Evolutionary conservation across 2,888 invertebrate genomes (phyloP), one percentile per base, ranked within the genome.

Genomic region (Serrognathus titanus): DNA sequence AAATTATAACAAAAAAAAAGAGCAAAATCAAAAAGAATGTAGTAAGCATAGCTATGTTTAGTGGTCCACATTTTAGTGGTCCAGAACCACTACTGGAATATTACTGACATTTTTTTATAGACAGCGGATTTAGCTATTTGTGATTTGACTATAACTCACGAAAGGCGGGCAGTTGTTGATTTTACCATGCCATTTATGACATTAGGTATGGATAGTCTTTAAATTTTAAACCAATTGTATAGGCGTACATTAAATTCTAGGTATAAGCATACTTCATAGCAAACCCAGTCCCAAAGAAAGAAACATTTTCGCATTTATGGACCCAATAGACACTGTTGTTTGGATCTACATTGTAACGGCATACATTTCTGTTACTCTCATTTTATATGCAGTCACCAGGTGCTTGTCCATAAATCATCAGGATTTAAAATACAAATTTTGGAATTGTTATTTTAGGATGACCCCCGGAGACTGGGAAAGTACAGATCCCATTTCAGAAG

Each of bases 101-200:
- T n/a, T n/a, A n/a, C n/a, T n/a, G n/a, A n/a, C n/a, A 16, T 11
- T 43, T 43, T 13, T 43, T 16, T 16, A 12, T 51, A 96, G 95
- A 90, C 88, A 82, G 95, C 95, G 6, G 94, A 97, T 75, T 83
- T 99, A 66, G 97, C 94, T 0, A 90, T 98, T 58, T 97, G 96
- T 67, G 97, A 98, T 72, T 80, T 99, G 64, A 97, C 98, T 1
- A 97, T 98, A 59, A 98, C 94, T 4, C 94, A 92, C 73, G 86
- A 90, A 54, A 82, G 98, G 51, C 86, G 95, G 66, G 85, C 88
- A 64, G 87, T 85, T 36, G 93, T 94, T n/a, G 95, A 96, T 76
- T 97, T 97, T 74, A 94, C 95, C 3, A 93, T 94, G 79, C 98
- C 98, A 0, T 98, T 97, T 78, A 97, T 99, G 94, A 95, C 93